Evolutionary conservation across 2,888 invertebrate genomes (phyloP).

Genomic region (Drosophila picticornis): DNA sequence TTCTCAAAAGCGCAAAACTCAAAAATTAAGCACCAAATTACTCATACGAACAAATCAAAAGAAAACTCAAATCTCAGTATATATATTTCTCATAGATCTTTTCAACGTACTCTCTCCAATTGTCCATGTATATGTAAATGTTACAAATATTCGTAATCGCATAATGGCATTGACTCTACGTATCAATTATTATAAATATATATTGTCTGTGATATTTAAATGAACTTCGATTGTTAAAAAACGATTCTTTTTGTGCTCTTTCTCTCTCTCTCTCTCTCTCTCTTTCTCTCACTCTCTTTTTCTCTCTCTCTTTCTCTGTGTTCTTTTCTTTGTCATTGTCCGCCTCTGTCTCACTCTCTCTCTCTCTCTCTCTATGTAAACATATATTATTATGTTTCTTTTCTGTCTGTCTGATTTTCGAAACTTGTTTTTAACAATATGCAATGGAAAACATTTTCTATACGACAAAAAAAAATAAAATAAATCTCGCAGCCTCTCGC

Average conservation of each 20-base stretch:
- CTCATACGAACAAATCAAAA: slow-evolving; percentile 15
- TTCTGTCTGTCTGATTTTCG: slow-evolving; percentile 31
- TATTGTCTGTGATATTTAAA: slow-evolving; percentile 41
- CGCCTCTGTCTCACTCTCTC: slow-evolving; percentile 26
- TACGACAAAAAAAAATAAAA: slow-evolving; percentile 1
- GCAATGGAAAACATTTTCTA: slow-evolving; percentile 46
- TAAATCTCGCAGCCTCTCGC: slow-evolving; percentile 87
- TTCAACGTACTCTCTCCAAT: slow-evolving; percentile 43
- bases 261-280: slow-evolving; percentile 29
- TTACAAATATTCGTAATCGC: slow-evolving; percentile 54
- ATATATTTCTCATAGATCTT: slow-evolving; percentile 31
- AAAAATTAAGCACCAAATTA: slow-evolving; percentile 42
- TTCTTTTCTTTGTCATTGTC: slow-evolving; percentile 16
- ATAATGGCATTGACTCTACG: slow-evolving; percentile 64
- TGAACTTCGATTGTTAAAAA: slow-evolving; percentile 44
- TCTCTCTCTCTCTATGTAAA: slow-evolving; percentile 23
- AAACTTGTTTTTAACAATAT: slow-evolving; percentile 41
- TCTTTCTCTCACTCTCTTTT: slow-evolving; percentile 36
- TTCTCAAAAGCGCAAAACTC: slow-evolving; percentile 13
- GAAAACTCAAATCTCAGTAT: slow-evolving; percentile 11
- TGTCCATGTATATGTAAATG: slow-evolving; percentile 69
- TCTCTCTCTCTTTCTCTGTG: slow-evolving; percentile 25
- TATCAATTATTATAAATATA: slow-evolving; percentile 39
- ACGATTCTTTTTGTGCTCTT: slow-evolving; percentile 60
- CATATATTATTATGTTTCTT: slow-evolving; percentile 16